Conservation (phyloP, 2,888 invertebrate species). For the Pristionchus maxplancki region DNA sequence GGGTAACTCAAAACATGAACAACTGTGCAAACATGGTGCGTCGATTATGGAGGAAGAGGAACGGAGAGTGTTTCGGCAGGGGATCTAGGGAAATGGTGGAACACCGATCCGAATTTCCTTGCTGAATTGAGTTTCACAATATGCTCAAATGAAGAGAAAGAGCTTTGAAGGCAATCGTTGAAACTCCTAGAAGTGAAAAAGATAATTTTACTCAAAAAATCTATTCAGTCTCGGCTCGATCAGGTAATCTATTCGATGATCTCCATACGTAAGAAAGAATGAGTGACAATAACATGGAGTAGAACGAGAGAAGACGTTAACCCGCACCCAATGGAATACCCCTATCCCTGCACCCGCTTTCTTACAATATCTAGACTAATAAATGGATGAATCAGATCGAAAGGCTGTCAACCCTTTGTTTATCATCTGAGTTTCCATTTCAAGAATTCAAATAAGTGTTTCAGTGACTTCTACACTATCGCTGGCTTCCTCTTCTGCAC, state of each 20-base stretch:
- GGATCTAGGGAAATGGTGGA: neutral
- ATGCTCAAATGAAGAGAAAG: neutral
- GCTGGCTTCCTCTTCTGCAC: slow-evolving; percentile 60
- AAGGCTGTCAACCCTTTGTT: too few relatives aligned
- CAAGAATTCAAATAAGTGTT: neutral
- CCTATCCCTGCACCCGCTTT: neutral
- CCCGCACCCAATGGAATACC: too few relatives aligned
- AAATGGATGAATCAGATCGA: too few relatives aligned
- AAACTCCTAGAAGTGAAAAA: neutral
- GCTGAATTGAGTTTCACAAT: neutral
- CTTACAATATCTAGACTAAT: neutral
- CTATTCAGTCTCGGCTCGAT: neutral
- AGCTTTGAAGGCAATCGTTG: neutral
- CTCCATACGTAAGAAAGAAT: neutral
- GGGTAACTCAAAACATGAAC: slow-evolving; percentile 20
- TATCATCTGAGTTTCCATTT: too few relatives aligned
- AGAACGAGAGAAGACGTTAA: neutral
- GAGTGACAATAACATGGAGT: neutral
- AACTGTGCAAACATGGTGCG: neutral
- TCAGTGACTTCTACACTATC: slow-evolving; percentile 60
- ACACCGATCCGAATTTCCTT: neutral
- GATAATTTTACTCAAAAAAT: neutral
- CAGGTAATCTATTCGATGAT: neutral
- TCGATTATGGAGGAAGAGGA: slow-evolving; percentile 17
- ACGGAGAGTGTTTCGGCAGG: neutral